phyloP scores from a whole-genome alignment of 2,797 vertebrate species.

The Sebastes diaconus region DNA sequence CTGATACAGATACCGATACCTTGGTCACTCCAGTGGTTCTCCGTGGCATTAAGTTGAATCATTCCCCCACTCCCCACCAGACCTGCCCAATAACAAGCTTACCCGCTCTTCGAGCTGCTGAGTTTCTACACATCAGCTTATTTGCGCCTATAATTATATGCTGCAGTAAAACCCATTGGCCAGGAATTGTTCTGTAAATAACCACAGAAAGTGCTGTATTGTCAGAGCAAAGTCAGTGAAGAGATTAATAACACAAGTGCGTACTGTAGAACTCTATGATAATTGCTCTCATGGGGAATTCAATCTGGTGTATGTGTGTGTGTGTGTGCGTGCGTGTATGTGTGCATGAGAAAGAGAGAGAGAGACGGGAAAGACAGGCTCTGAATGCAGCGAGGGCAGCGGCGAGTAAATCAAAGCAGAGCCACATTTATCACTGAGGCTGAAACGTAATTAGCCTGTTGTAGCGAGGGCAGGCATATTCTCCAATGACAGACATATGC shows the following conservation, averaged over 20 bases:
- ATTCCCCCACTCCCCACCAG: not conserved
- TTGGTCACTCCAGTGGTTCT: not conserved
- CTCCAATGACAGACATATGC: slow-evolving; percentile 53
- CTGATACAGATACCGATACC: too few species aligned
- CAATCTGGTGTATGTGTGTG: slow-evolving; percentile 6
- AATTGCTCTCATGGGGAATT: slow-evolving; percentile 72
- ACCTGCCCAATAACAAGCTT: slow-evolving; percentile 20
- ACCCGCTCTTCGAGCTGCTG: slow-evolving; percentile 10
- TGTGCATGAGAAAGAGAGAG: not conserved
- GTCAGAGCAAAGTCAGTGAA: slow-evolving; percentile 53
- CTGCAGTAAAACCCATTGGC: slow-evolving; percentile 48
- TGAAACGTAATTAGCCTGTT: slow-evolving; percentile 69
- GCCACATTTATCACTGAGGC: slow-evolving; percentile 67
- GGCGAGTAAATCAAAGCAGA: slow-evolving; percentile 62
- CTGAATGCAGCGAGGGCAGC: slow-evolving; percentile 32
- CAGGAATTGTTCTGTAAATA: slow-evolving; percentile 65
- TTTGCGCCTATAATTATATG: slow-evolving; percentile 66
- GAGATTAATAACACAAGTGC: slow-evolving; percentile 68
- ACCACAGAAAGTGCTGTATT: slow-evolving; percentile 58
- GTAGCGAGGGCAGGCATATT: slow-evolving; percentile 48
- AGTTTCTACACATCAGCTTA: slow-evolving; percentile 53
- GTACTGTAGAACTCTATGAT: slow-evolving; percentile 52
- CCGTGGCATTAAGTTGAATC: not conserved
- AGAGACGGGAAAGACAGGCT: slow-evolving; percentile 3
- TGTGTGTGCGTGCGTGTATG: not conserved